Conservation (phyloP, 2,113 vertebrate genomes). For the Gavia stellata region DNA sequence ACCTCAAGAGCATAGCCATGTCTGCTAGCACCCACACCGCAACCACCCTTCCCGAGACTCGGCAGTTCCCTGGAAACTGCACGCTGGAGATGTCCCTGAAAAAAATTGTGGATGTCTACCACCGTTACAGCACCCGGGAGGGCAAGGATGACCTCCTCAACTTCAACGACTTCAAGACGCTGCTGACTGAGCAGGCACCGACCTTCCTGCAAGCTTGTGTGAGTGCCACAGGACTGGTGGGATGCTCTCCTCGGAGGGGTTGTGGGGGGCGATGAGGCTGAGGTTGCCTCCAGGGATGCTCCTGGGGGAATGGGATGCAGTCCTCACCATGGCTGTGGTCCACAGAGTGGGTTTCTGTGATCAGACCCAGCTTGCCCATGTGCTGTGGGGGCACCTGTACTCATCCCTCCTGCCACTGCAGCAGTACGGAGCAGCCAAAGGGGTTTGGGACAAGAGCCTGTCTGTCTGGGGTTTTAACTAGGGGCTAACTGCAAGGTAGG, state of each 20-base stretch:
- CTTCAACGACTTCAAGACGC: fast-evolving
- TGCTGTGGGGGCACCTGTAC: fast-evolving
- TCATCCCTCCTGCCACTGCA: neutral
- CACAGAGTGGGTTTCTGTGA: neutral
- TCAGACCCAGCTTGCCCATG: too few species aligned
- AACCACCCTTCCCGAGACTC: fast-evolving
- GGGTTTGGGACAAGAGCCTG: neutral
- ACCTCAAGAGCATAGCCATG: neutral
- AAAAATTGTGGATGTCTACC: neutral
- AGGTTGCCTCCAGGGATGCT: neutral
- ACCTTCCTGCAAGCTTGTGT: neutral
- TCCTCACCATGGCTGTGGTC: too few species aligned
- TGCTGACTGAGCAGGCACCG: neutral
- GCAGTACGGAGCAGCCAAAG: neutral
- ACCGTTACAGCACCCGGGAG: neutral
- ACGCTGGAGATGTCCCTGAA: neutral
- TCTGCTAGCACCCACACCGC: neutral
- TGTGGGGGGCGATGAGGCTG: neutral
- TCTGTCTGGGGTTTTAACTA: neutral
- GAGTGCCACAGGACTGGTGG: neutral
- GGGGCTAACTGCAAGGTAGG: fast-evolving
- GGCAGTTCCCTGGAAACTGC: neutral
- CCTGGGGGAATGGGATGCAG: neutral
- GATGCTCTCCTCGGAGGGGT: fast-evolving
- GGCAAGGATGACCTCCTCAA: fast-evolving